Percentiles rank a stretch among this genome's conserved stretches.
These are phyloP conservation scores for Eumaeus atala DNA, from an alignment of 1,140 invertebrate genomes.

Conservation along the genomic window DNA sequence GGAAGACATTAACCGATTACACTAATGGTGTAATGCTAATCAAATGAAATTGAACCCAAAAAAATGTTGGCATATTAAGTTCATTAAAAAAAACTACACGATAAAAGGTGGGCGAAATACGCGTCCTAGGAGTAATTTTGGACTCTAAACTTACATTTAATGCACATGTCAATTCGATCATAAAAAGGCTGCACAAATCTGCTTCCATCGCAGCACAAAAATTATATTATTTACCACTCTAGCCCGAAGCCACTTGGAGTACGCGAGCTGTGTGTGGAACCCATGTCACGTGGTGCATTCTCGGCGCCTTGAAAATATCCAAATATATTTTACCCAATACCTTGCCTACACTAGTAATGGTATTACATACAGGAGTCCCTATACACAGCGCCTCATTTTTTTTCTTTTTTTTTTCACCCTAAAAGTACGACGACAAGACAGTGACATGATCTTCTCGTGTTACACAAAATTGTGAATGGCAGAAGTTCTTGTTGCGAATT, in stretches of 20 bases:
- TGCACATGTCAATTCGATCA: no score
- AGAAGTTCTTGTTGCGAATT: not conserved
- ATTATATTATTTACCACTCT: not conserved
- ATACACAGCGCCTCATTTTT: no score
- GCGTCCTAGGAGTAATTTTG: not conserved
- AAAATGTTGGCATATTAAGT: no score
- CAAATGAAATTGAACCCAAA: no score
- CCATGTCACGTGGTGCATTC: no score
- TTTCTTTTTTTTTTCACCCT: not conserved
- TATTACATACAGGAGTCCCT: no score
- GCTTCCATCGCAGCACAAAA: not conserved
- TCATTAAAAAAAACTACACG: not conserved
- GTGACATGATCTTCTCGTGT: no score
- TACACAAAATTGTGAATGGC: no score
- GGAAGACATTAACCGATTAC: not conserved
- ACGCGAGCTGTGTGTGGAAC: not conserved
- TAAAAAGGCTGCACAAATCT: not conserved
- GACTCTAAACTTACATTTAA: not conserved
- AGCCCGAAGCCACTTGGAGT: not conserved
- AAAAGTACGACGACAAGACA: not conserved
- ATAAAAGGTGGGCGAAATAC: not conserved
- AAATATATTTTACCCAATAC: not conserved
- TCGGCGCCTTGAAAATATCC: not conserved
- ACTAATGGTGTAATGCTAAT: constrained; percentile 3
- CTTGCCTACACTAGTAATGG: no score